These are phyloP conservation scores for Agelas oroides DNA, from an alignment of 37 sponge, comb jelly and placozoan species.

Conservation along the genomic window DNA sequence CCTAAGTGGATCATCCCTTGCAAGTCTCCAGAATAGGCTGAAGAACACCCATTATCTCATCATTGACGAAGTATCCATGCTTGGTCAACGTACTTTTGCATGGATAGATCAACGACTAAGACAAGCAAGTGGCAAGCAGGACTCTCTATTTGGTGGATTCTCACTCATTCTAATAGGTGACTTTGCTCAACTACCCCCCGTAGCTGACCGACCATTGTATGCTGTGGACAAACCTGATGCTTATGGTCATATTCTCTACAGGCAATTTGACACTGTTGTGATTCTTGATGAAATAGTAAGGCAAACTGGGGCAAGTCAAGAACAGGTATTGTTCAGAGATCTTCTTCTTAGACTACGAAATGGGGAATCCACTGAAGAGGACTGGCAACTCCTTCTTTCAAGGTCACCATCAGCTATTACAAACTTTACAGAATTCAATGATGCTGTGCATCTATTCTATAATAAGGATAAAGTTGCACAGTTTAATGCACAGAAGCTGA, in stretches of 20 bases:
- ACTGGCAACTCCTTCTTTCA: not conserved
- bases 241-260: not conserved
- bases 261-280: conserved; percentile 1
- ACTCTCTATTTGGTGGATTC: conserved; percentile 34
- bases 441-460: not conserved
- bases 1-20: conserved; percentile 9
- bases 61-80: conserved; percentile 62
- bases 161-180: conserved; percentile 52
- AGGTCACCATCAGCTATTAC: not conserved
- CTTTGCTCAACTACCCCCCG: conserved; percentile 55
- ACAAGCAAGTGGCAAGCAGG: conserved; percentile 9
- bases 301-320: not conserved
- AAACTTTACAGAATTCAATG: not conserved
- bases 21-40: conserved; percentile 2
- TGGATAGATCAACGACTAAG: conserved; percentile 36
- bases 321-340: not conserved
- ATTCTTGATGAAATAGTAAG: not conserved
- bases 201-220: conserved; percentile 36
- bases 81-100: conserved; percentile 21
- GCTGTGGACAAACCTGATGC: not conserved
- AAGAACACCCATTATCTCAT: conserved; percentile 22
- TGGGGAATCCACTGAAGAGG: not conserved
- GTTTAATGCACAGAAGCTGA: not conserved
- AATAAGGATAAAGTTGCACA: not conserved
- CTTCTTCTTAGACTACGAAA: not conserved